phyloP scores from a whole-genome alignment of 2,113 vertebrate genomes.

The Elanoides forficatus region DNA sequence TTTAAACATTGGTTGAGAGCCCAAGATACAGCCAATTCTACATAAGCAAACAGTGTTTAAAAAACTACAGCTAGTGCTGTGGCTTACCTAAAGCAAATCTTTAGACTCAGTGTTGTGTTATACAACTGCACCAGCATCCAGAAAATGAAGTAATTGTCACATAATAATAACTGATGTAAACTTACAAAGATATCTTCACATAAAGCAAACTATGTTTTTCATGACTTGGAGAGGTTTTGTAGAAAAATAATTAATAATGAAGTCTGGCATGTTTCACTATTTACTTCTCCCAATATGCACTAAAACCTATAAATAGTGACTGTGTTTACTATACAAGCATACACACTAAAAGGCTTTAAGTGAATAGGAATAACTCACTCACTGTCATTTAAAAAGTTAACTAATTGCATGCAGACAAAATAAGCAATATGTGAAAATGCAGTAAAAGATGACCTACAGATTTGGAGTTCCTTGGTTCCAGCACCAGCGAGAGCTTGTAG shows the following conservation, averaged over 20 bases:
- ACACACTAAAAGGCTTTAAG: background rate
- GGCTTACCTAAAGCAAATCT: background rate
- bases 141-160: background rate
- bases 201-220: background rate
- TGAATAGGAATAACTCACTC: background rate
- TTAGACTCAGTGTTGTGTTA: background rate
- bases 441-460: constrained; percentile 69
- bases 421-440: background rate
- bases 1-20: background rate
- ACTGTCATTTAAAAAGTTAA: background rate
- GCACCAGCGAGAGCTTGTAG: constrained; percentile 92
- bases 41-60: background rate
- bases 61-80: background rate
- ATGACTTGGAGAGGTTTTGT: background rate
- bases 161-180: background rate
- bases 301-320: background rate
- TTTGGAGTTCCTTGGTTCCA: constrained; percentile 93
- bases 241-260: background rate
- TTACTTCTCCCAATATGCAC: background rate
- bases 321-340: background rate
- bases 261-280: background rate
- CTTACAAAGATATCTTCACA: background rate
- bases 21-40: background rate
- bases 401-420: background rate
- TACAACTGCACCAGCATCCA: background rate